Base-by-base conservation (phyloP, 2,888 invertebrate species). In the Stenichneumon culpator region DNA sequence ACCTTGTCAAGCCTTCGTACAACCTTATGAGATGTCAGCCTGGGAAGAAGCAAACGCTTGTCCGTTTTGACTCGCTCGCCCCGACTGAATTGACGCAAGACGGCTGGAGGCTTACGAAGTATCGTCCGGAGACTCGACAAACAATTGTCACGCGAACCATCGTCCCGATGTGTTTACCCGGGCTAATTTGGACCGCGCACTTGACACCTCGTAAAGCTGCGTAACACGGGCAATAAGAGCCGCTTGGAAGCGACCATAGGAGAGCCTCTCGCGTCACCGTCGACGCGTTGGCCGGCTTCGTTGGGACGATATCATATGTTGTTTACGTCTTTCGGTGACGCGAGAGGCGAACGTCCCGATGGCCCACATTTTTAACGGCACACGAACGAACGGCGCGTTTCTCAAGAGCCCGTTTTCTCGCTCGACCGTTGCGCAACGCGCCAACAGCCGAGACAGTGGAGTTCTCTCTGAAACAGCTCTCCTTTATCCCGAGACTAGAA, bases 311-410 rank as follows among this genome's bases (percentile, higher is more conserved):
- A 65, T 85, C 60, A 75, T 67, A 63, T 82, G 78, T 86, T 88
- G 89, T 89, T 90, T 89, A 88, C 86, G 86, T 86, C 80, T 82
- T 82, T 86, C 65, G 50, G 44, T 60, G 44, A 69, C 57, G 36
- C 72, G 54, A 81, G 86, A 82, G 82, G 83, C 86, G 87, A 90
- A 87, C 87, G 87, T 89, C 86, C 87, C 87, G 89, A 88, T 90
- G 91, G 88, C 91, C 91, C 88, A 91, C 90, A 90, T 91, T 90
- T 90, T 89, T 86, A 90, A 89, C 87, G 87, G 84, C 81, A 86
- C 87, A 86, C 79, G 47, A 52, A 28, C 14, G 39, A 57, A 67
- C 39, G 67, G 80, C 78, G 82, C 79, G 77, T 91, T 90, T 89
- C 89, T 86, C 89, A 90, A 90, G 83, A 44, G 67, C 67, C 19